Evolutionary conservation across 1,140 invertebrate genomes (phyloP), one percentile per base, ranked within the genome.

Genomic region (Brachionus calyciflorus): DNA sequence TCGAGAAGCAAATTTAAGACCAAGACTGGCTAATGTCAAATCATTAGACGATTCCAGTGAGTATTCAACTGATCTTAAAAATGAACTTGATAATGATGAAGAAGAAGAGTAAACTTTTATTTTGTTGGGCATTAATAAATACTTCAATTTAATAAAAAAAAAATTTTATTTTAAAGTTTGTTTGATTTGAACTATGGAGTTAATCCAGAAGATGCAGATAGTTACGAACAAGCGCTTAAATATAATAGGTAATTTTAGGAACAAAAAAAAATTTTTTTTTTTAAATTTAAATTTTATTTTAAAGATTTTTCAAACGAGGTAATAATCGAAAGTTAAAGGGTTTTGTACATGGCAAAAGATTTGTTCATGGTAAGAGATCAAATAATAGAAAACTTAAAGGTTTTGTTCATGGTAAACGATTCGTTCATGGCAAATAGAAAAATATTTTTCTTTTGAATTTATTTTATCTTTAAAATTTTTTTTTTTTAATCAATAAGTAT

Each of bases 341-440:
- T 14, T 76, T 76, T 60, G 70, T 76, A 40, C 70, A 76, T 40
- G 70, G 70, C 21, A 76, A 76, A 28, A 24, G 70, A 26, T 76
- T 76, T 76, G 70, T 76, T 14, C 70, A 76, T 48, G 70, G 49
- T 19, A 76, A 76, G 30, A 19, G 69, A 33, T 46, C 19, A 12
- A 17, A 12, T 49, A 17, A 49, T 41, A 41, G 69, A 33, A 65
- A 40, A 41, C 37, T 60, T 17, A 73, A 73, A 53, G 37, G 70
- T 7, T 76, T 76, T 44, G 70, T 76, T n/a, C 70, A 76, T 46
- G 70, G 70, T 9, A 76, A 76, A 26, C 9, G 70, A 37, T 76
- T 76, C 30, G 70, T 76, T 2, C 70, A 76, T 76, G 70, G 70
- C 24, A 37, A 76, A 76, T 76, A 26, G 60, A 10, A 33, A 65